These are phyloP conservation scores for Cryptotermes secundus DNA, from an alignment of 1,140 invertebrate genomes.

Conservation along the genomic window DNA sequence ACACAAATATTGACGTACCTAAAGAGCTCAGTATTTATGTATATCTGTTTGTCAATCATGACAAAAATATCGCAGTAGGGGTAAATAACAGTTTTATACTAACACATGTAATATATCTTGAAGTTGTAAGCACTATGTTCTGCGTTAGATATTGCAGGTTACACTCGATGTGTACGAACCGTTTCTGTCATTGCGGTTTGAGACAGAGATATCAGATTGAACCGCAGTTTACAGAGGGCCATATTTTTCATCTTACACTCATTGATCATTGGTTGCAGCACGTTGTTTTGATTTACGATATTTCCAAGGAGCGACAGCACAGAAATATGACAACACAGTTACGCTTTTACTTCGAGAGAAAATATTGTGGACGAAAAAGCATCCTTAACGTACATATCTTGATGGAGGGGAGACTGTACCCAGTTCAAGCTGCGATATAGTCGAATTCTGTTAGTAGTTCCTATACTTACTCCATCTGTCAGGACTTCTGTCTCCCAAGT, in stretches of 20 bases:
- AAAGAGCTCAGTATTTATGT: no score
- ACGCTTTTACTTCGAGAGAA: background rate
- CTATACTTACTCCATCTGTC: no score
- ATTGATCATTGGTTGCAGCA: background rate
- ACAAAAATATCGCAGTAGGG: background rate
- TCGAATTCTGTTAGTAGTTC: no score
- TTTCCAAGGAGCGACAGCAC: background rate
- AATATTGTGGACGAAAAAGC: no score
- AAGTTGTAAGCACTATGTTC: background rate
- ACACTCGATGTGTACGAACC: background rate
- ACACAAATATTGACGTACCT: no score
- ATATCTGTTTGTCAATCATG: no score
- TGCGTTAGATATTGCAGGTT: background rate
- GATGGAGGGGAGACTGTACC: no score
- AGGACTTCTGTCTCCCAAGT: no score
- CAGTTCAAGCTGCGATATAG: no score
- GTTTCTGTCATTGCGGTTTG: background rate
- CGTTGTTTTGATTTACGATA: background rate
- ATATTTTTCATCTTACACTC: background rate
- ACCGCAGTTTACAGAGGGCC: background rate
- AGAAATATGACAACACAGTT: conserved; percentile 13
- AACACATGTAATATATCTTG: background rate
- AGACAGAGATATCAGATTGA: background rate
- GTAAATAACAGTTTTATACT: background rate
- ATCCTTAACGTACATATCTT: no score